Conservation (phyloP, 1,140 invertebrate species). For the Drosophila melanica region DNA sequence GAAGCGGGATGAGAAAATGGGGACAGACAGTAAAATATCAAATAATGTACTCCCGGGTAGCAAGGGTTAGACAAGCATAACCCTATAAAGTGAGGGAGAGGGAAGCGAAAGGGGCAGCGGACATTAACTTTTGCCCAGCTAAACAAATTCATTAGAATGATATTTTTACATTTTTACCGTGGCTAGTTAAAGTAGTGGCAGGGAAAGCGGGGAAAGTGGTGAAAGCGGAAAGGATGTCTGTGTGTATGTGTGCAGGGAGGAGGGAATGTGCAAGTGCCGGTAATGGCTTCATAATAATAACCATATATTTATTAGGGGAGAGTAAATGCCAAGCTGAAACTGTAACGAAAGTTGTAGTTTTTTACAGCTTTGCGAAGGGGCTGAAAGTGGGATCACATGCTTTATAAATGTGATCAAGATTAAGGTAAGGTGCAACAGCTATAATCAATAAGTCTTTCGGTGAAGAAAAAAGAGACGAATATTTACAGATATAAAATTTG, state of each 20-base stretch:
- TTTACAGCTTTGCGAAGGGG: no score
- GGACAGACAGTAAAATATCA: constrained; percentile 36
- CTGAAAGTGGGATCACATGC: no score
- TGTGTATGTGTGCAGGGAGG: background rate
- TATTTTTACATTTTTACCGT: constrained; percentile 41
- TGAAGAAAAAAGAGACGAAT: no score
- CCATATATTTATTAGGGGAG: constrained; percentile 24
- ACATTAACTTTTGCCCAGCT: constrained; percentile 33
- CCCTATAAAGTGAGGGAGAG: background rate
- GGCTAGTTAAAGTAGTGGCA: background rate
- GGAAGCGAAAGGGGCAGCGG: background rate
- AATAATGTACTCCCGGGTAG: constrained; percentile 27
- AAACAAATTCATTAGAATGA: constrained; percentile 54
- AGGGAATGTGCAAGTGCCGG: constrained; percentile 11
- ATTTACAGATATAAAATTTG: no score
- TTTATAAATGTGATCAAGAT: no score
- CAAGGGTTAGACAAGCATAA: constrained; percentile 11
- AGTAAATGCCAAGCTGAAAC: no score
- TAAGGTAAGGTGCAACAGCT: no score
- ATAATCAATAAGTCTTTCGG: no score
- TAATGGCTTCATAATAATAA: constrained; percentile 50
- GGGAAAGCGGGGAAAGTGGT: background rate
- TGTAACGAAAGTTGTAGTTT: no score
- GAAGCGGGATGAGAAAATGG: no score
- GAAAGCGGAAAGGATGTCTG: background rate